A percentile compares a stretch with the other conserved stretches of the same genome.
These are phyloP conservation scores for Cerastoderma edule DNA, from an alignment of 2,888 invertebrate species.

Conservation along the genomic window DNA sequence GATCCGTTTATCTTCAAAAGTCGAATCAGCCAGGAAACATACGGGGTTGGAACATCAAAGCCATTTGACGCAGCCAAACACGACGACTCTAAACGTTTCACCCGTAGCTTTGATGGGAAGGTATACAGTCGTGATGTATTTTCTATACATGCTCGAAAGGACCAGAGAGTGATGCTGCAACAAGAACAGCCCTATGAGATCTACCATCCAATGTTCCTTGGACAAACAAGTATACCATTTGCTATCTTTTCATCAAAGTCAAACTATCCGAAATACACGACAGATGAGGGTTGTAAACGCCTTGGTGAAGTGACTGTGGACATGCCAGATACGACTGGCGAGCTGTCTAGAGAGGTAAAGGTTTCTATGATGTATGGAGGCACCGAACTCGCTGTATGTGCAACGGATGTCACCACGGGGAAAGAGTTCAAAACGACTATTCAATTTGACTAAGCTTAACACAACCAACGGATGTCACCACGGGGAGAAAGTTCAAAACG, in stretches of 20 bases:
- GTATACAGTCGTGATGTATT: constrained; percentile 10
- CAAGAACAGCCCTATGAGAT: background rate
- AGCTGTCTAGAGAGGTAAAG: constrained; percentile 15
- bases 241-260: constrained; percentile 26
- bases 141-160: constrained; percentile 22
- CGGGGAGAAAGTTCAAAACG: no score
- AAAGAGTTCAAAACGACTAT: no score
- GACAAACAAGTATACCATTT: constrained; percentile 24
- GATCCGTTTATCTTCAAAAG: constrained; percentile 35
- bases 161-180: constrained; percentile 1
- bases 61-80: background rate
- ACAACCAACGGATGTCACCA: no score
- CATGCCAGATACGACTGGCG: constrained; percentile 38
- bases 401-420: no score
- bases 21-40: constrained; percentile 33
- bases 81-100: background rate
- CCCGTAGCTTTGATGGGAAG: background rate
- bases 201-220: constrained; percentile 3
- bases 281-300: constrained; percentile 32
- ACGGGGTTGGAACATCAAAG: background rate
- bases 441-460: no score
- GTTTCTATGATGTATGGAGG: constrained; percentile 51
- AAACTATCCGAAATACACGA: constrained; percentile 21
- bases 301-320: constrained; percentile 39
- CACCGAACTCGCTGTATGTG: constrained; percentile 48